A percentile compares a stretch with the other conserved stretches of the same genome.
These are phyloP conservation scores for Paradoxurus hermaphroditus DNA, from an alignment of 2,113 vertebrate genomes.

Conservation along the genomic window DNA sequence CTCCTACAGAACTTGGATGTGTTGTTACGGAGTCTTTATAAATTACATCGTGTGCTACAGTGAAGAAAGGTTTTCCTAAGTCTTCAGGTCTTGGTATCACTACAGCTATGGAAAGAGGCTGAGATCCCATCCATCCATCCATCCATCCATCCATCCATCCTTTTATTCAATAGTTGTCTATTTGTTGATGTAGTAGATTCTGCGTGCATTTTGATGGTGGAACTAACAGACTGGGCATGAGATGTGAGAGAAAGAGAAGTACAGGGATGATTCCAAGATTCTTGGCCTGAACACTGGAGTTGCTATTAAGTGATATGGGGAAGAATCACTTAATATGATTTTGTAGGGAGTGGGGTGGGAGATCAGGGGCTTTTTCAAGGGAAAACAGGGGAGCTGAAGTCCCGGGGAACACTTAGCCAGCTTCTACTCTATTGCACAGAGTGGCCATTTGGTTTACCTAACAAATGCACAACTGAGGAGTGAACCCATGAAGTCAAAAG, in stretches of 20 bases:
- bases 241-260: background rate
- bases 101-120: background rate
- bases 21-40: background rate
- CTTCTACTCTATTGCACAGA: background rate
- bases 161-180: background rate
- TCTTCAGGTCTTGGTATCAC: background rate
- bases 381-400: background rate
- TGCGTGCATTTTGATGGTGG: background rate
- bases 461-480: background rate
- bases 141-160: background rate
- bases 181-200: background rate
- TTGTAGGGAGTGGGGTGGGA: background rate
- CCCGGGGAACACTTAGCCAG: background rate
- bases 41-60: background rate
- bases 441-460: background rate
- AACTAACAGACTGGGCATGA: background rate
- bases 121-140: background rate
- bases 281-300: background rate
- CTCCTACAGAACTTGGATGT: background rate
- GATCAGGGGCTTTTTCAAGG: background rate
- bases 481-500: background rate
- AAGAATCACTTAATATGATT: background rate
- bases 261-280: background rate
- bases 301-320: background rate
- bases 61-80: background rate